Evolutionary conservation across 2,113 vertebrate species (phyloP), one percentile per base, ranked within the genome.

Genomic region (Donacobius atricapilla): DNA sequence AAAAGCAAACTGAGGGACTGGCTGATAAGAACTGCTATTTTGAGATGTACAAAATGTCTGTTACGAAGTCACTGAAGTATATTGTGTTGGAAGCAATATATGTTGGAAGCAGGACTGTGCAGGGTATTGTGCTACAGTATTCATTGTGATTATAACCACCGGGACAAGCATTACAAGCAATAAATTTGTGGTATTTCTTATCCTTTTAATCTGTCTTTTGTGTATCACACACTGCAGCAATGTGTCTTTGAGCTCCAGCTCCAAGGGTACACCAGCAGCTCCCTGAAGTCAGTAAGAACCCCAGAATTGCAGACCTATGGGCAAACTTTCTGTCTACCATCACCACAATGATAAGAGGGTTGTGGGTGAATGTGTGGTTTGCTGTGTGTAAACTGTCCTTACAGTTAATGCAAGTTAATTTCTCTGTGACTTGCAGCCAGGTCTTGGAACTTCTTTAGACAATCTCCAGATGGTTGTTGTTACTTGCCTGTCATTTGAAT

Each of bases 391-490:
- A 95, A 60, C 23, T 72, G n/a, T 50, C 70, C 61, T 71, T 82
- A 65, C 11, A 54, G 20, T 84, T 86, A 60, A 21, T 90, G 64
- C 23, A 65, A 48, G 77, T 61, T 84, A 60, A 84, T 79, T 77
- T 91, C 30, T n/a, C 24, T 3, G 4, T 90, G 54, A 83, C 45
- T 88, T 83, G 45, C 53, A 83, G 50, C 45, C 54, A 42, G 54
- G 66, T 83, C 79, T 80, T 73, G 20, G 47, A 83, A 61, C 27
- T 63, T 77, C 53, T 97, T 84, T 50, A 65, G 54, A 79, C 69
- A 27, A 58, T 85, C 79, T 83, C 93, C 93, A 96, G 78, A 89
- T 90, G 73, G 50, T 76, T 31, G 37, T 82, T 91, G 39, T 61
- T 85, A 39, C 66, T 84, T 87, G 65, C 18, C 48, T 87, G 58